phyloP scores from a whole-genome alignment of 2,113 vertebrate species.

The Microcebus jonahi region DNA sequence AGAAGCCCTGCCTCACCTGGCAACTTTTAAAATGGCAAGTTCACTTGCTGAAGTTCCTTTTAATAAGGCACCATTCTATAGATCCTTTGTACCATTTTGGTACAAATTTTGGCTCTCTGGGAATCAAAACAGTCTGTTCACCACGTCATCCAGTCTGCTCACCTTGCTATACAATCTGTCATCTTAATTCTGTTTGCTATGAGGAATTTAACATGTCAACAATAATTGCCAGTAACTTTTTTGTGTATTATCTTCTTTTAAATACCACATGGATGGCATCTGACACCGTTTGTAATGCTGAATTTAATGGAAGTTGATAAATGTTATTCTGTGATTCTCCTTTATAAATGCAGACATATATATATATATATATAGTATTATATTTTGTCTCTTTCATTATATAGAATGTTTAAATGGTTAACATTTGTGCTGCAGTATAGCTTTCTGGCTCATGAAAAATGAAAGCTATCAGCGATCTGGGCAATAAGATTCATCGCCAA shows the following conservation, averaged over 20 bases:
- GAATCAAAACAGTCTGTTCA: neutral
- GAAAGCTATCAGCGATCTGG: conserved; percentile 69
- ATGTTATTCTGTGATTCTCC: conserved; percentile 25
- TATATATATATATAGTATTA: neutral
- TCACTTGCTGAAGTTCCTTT: conserved; percentile 19
- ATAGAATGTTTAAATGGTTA: conserved; percentile 76
- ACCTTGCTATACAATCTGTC: neutral
- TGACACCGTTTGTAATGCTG: conserved; percentile 26
- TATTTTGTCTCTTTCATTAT: conserved; percentile 38
- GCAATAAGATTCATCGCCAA: conserved; percentile 74
- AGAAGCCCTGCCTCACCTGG: conserved; percentile 42
- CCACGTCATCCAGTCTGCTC: neutral
- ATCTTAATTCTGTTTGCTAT: conserved; percentile 30
- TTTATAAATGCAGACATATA: conserved; percentile 28
- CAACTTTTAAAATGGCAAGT: conserved; percentile 37
- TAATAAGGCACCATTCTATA: neutral
- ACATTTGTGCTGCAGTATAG: conserved; percentile 75
- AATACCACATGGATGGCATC: neutral
- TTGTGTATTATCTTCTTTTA: neutral
- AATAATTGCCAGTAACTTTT: conserved; percentile 33
- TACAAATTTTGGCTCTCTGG: conserved; percentile 19
- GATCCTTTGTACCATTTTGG: neutral
- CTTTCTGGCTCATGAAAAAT: conserved; percentile 72
- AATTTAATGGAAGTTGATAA: conserved; percentile 58
- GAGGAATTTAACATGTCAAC: neutral